Percentiles rank a stretch among this genome's conserved stretches.
Conservation (phyloP, 2,888 invertebrate species). For the Caradrina kadenii region DNA sequence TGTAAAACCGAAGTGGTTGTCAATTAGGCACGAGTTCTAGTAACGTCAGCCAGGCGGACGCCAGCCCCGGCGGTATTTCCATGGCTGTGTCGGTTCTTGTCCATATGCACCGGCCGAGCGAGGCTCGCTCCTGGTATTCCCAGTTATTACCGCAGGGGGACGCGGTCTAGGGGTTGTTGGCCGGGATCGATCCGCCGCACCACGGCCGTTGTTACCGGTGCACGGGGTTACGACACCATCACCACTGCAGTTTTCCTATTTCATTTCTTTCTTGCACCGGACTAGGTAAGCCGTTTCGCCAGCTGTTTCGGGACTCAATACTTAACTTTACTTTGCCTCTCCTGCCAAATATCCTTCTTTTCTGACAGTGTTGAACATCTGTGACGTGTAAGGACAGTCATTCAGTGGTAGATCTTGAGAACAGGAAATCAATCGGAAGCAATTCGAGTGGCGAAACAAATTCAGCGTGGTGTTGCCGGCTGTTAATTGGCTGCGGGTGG, state of each 20-base stretch:
- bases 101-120: constrained; percentile 74
- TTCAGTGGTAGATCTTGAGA: constrained; percentile 73
- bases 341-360: constrained; percentile 12
- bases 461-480: constrained; percentile 87
- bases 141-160: constrained; percentile 86
- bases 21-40: constrained; percentile 31
- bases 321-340: constrained; percentile 29
- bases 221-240: constrained; percentile 83
- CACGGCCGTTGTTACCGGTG: constrained; percentile 81
- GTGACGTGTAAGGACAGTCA: constrained; percentile 65
- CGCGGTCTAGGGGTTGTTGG: constrained; percentile 85
- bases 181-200: constrained; percentile 87
- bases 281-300: constrained; percentile 59
- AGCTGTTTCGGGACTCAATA: constrained; percentile 40
- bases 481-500: constrained; percentile 91
- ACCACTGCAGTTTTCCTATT: constrained; percentile 75
- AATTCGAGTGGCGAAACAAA: constrained; percentile 88
- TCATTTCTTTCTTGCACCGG: constrained; percentile 60
- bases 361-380: constrained; percentile 49
- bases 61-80: constrained; percentile 83
- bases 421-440: constrained; percentile 89
- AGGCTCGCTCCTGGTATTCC: constrained; percentile 85
- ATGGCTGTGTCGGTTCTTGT: constrained; percentile 63
- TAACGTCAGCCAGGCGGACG: constrained; percentile 79
- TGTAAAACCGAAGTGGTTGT: constrained; percentile 25